phyloP scores from a whole-genome alignment of 2,113 vertebrate species.

The Nipponia nippon region DNA sequence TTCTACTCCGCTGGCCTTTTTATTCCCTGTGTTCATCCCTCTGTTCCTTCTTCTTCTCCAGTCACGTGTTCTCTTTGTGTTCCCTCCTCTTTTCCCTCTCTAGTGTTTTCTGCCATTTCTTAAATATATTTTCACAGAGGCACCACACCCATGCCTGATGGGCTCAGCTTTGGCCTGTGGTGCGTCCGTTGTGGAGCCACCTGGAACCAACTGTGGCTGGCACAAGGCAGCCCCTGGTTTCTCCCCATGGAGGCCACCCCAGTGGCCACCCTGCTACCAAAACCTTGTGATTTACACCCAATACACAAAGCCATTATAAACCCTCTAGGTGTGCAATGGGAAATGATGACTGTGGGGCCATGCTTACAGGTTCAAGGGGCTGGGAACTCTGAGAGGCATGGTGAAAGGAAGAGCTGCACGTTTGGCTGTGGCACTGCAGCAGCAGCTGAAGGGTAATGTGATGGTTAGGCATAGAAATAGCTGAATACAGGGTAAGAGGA shows the following conservation, averaged over 20 bases:
- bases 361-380: rapidly evolving
- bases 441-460: neutral
- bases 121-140: neutral
- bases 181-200: neutral
- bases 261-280: neutral
- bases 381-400: neutral
- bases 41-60: neutral
- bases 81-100: neutral
- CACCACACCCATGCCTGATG: rapidly evolving
- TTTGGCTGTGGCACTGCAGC: neutral
- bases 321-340: neutral
- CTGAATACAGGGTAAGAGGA: neutral
- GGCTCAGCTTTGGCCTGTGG: neutral
- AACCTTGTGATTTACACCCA: neutral
- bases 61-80: neutral
- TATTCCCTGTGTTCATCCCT: neutral
- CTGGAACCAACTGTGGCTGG: neutral
- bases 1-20: neutral
- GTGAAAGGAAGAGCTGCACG: neutral
- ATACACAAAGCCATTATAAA: neutral
- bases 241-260: neutral
- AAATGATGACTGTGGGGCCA: neutral
- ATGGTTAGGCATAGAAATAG: neutral
- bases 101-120: neutral
- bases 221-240: neutral